Evolutionary conservation across 2,888 invertebrate genomes (phyloP), one percentile per base, ranked within the genome.

Genomic region (Eupithecia vulgata): DNA sequence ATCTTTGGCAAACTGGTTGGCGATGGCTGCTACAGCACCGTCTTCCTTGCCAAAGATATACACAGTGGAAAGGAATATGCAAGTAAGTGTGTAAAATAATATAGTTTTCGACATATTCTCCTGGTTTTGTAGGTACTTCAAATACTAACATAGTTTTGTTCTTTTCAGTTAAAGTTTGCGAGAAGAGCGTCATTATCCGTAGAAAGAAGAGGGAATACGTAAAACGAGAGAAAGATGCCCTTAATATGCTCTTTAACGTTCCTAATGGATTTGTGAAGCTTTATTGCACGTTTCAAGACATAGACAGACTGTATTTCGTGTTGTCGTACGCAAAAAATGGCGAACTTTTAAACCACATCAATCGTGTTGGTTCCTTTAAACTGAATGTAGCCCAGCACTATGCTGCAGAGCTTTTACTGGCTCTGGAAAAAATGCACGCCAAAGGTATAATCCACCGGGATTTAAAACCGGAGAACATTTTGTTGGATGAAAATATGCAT

Each of bases 381-480:
- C 95, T 97, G 78, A 97, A 97, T 79, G 98, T 98, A 91, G 97
- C 98, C 6, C 96, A 96, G 88, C 99, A 99, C 94, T 99, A 99
- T 93, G 96, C 98, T 68, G 99, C 98, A 74, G 99, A 99, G 94
- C 95, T 99, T 81, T 95, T 99, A 70, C 94, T 97, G 81, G 99
- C 99, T 25, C 95, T 99, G 83, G 98, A 99, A 91, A 97, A 98
- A 86, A 96, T 99, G 90, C 98, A 99, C 88, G 95, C 96, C 59
- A 96, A 97, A 82, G 97, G 97, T 78, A 97, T 99, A 78, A 97
- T 99, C 84, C 99, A 99, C 92, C 96, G 99, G 74, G 99, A 99
- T 92, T 95, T 99, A 82, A 99, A 99, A 90, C 99, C 99, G 8
- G 99, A 99, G 92, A 99, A 99, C 94, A 98, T 99, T 82, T 95